Conservation (phyloP, 2,888 invertebrate genomes). For the Synanthedon andrenaeformis region DNA sequence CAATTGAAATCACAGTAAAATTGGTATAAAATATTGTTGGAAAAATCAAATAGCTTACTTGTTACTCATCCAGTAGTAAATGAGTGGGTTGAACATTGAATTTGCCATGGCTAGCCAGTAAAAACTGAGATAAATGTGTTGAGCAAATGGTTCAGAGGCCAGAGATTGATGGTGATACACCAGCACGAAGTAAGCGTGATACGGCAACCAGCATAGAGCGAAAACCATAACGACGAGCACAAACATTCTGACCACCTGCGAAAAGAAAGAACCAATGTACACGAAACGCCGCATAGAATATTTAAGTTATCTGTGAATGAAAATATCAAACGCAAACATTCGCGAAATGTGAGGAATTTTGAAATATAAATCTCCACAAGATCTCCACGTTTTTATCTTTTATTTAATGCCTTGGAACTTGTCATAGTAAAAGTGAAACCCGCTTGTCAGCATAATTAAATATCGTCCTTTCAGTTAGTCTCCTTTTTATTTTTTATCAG, state of each 20-base stretch:
- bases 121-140: conserved; percentile 86
- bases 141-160: conserved; percentile 78
- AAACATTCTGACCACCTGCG: conserved; percentile 89
- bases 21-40: background rate
- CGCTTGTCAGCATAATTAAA: background rate
- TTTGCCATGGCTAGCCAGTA: conserved; percentile 94
- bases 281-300: background rate
- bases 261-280: conserved; percentile 2
- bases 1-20: background rate
- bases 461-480: background rate
- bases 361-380: background rate
- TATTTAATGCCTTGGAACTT: background rate
- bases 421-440: background rate
- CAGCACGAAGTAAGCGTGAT: conserved; percentile 87
- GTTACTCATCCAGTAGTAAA: conserved; percentile 94
- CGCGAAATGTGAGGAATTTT: background rate
- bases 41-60: conserved; percentile 61
- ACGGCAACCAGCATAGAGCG: conserved; percentile 89
- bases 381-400: background rate
- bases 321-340: background rate
- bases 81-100: conserved; percentile 91
- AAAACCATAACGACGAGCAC: conserved; percentile 87
- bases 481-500: background rate
- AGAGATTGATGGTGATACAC: conserved; percentile 72
- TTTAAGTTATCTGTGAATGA: background rate